These are phyloP conservation scores for Caenorhabditis remanei DNA, from an alignment of 1,140 invertebrate genomes.

Conservation along the genomic window DNA sequence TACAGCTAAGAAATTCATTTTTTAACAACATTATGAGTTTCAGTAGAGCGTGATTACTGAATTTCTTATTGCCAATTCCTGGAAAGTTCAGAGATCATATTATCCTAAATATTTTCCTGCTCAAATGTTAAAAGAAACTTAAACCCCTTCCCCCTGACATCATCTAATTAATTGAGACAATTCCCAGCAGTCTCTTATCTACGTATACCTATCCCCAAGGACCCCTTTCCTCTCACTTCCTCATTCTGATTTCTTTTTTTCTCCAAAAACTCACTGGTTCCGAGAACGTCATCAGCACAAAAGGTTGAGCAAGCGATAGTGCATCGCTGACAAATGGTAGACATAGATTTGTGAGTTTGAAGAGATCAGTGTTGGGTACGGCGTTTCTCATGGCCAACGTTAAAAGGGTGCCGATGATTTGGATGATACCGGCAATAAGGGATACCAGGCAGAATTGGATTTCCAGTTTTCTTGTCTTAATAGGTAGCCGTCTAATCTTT, in stretches of 20 bases:
- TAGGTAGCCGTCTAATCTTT: not conserved
- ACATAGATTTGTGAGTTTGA: not conserved
- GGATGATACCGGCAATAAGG: not conserved
- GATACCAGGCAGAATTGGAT: not conserved
- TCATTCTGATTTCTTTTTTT: no score
- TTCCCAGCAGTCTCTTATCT: not conserved
- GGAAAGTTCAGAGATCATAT: no score
- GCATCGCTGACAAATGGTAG: conserved; percentile 22
- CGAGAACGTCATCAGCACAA: not conserved
- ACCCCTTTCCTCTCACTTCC: not conserved
- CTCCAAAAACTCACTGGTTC: not conserved
- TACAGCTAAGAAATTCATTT: no score
- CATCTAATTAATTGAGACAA: not conserved
- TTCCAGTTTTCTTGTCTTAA: not conserved
- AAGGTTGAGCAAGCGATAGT: not conserved
- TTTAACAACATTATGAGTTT: no score
- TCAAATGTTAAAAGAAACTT: no score
- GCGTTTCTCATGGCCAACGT: not conserved
- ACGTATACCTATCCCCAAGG: not conserved
- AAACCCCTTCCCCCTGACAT: not conserved
- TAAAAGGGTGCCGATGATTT: not conserved
- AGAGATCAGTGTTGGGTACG: not conserved
- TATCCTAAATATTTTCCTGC: no score
- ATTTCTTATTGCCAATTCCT: no score
- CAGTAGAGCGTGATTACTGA: no score